phyloP scores from a whole-genome alignment of 23 tunicate species.

The Diplosoma virens region DNA sequence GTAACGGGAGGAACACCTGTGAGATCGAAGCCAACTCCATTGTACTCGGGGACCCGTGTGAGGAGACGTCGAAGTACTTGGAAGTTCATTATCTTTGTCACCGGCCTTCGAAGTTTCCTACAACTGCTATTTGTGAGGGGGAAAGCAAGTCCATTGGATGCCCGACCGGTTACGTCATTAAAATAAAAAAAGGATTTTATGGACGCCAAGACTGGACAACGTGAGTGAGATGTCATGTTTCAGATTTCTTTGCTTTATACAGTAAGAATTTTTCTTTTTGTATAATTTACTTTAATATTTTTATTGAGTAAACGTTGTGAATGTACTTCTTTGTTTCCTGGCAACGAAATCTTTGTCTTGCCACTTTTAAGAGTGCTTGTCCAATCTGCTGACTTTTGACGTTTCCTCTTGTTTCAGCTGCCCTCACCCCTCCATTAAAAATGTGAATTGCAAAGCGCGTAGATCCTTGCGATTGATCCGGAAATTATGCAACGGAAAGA shows the following conservation, averaged over 20 bases:
- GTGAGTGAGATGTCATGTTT: too few relatives aligned
- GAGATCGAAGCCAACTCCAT: neutral
- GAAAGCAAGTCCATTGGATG: neutral
- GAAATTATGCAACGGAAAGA: neutral
- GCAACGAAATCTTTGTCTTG: too few relatives aligned
- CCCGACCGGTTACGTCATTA: conserved; percentile 1
- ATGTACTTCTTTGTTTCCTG: too few relatives aligned
- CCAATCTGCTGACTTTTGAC: too few relatives aligned
- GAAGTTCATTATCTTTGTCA: conserved; percentile 5
- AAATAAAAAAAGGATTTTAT: neutral
- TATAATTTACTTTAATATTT: too few relatives aligned
- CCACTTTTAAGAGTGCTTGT: too few relatives aligned
- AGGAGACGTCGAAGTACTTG: conserved; percentile 21
- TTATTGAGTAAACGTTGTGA: too few relatives aligned
- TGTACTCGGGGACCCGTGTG: conserved; percentile 29
- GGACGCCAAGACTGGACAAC: conserved; percentile 19
- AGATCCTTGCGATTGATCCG: neutral
- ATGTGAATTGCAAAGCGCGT: neutral
- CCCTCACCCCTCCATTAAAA: neutral
- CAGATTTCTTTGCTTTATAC: too few relatives aligned
- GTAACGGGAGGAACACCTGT: conserved; percentile 29
- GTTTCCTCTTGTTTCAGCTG: too few relatives aligned
- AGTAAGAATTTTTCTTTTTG: too few relatives aligned
- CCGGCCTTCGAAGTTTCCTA: neutral
- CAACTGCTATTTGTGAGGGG: neutral